Conservation (phyloP, 2,113 vertebrate species). For the Alexandromys fortis region DNA sequence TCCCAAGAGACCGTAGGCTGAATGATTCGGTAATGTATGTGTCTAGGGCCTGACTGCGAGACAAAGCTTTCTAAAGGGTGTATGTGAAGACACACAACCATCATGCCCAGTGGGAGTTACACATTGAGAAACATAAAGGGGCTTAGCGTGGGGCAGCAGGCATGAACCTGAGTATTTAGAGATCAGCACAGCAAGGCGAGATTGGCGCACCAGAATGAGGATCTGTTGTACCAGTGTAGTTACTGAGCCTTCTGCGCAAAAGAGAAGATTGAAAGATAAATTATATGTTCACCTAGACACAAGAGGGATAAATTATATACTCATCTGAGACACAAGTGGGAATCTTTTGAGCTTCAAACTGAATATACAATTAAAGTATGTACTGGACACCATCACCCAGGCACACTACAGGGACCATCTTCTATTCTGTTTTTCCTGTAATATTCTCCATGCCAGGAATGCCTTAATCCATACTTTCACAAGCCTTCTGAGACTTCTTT, state of each 20-base stretch:
- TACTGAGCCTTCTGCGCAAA: constrained; percentile 34
- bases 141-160: neutral
- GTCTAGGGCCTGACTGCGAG: constrained; percentile 65
- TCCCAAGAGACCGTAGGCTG: constrained; percentile 71
- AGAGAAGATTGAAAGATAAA: constrained; percentile 1
- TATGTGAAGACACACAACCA: constrained; percentile 4
- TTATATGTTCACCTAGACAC: neutral
- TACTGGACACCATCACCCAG: neutral
- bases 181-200: constrained; percentile 6
- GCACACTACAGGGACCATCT: neutral
- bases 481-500: neutral
- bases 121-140: neutral
- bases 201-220: neutral
- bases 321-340: neutral
- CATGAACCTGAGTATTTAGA: neutral
- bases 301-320: neutral
- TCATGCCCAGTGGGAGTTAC: neutral
- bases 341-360: neutral
- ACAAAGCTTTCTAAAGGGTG: neutral
- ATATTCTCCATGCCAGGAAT: neutral
- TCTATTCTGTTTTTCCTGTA: neutral
- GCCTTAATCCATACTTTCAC: neutral
- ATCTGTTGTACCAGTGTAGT: neutral
- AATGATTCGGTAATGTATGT: constrained; percentile 77
- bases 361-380: neutral